These are phyloP conservation scores for Sebastes itinus DNA, from an alignment of 2,797 vertebrate genomes.

Conservation along the genomic window DNA sequence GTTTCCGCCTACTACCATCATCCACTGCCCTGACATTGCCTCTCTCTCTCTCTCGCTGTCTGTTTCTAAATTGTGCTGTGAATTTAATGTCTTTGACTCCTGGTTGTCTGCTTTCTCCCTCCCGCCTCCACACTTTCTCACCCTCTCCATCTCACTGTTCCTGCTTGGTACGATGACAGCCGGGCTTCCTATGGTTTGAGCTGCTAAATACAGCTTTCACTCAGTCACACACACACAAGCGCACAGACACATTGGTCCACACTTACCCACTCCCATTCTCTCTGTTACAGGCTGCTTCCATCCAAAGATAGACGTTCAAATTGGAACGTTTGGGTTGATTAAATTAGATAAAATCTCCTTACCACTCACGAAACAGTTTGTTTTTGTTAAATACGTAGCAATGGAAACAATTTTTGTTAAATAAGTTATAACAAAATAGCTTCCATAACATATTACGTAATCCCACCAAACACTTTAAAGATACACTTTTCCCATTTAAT, in stretches of 20 bases:
- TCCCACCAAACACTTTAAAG: neutral
- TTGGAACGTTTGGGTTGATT: neutral
- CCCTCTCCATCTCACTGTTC: constrained; percentile 12
- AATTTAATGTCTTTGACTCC: constrained; percentile 36
- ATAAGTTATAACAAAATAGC: neutral
- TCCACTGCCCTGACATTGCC: constrained; percentile 12
- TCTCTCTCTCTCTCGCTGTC: neutral
- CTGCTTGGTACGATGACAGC: constrained; percentile 8
- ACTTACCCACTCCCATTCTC: neutral
- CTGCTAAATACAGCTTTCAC: constrained; percentile 30
- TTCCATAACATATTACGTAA: neutral
- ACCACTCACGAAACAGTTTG: neutral
- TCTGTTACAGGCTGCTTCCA: neutral
- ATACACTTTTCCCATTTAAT: neutral
- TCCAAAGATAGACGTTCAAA: constrained; percentile 12
- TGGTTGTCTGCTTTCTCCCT: constrained; percentile 8
- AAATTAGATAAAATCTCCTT: neutral
- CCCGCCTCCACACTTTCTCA: constrained; percentile 12
- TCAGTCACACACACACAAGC: neutral
- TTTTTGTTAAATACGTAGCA: neutral
- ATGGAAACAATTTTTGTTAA: neutral
- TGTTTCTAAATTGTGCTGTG: neutral
- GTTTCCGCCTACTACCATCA: constrained; percentile 31
- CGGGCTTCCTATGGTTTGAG: constrained; percentile 3
- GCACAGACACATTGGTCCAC: neutral